These are phyloP conservation scores for Nyctereutes procyonoides DNA, from an alignment of 2,113 vertebrate species.

Conservation along the genomic window DNA sequence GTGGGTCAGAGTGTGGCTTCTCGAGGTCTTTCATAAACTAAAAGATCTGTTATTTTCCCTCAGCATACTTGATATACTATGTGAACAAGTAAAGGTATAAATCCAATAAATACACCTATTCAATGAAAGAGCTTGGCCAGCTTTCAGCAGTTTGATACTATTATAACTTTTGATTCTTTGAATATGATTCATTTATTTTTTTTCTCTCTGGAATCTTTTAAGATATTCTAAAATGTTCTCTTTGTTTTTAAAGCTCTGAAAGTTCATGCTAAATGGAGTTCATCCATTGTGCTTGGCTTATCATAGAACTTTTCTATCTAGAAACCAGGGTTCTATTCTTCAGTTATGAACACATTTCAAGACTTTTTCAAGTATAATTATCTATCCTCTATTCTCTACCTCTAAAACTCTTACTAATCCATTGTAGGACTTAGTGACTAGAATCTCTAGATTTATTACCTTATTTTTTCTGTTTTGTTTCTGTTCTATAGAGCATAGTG, in stretches of 20 bases:
- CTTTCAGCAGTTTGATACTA: not conserved
- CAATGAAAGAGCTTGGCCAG: not conserved
- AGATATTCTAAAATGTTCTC: not conserved
- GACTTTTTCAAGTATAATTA: not conserved
- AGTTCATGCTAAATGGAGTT: not conserved
- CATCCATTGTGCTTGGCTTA: not conserved
- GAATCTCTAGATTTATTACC: not conserved
- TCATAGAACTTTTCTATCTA: not conserved
- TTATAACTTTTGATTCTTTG: not conserved
- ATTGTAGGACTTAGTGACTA: not conserved
- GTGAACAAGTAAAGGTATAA: not conserved
- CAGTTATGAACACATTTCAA: not conserved
- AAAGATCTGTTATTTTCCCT: not conserved
- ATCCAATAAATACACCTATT: not conserved
- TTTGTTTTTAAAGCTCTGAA: not conserved
- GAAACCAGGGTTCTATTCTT: not conserved
- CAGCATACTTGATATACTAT: not conserved
- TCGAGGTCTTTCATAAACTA: not conserved
- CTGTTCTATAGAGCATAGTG: not conserved
- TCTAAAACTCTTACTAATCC: not conserved
- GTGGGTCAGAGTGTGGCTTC: not conserved
- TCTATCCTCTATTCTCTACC: not conserved
- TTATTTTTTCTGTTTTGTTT: not conserved
- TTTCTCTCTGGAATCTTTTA: not conserved
- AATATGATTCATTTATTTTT: not conserved